Conservation (phyloP, 2,797 vertebrate species). For the Pantherophis vulpinus region DNA sequence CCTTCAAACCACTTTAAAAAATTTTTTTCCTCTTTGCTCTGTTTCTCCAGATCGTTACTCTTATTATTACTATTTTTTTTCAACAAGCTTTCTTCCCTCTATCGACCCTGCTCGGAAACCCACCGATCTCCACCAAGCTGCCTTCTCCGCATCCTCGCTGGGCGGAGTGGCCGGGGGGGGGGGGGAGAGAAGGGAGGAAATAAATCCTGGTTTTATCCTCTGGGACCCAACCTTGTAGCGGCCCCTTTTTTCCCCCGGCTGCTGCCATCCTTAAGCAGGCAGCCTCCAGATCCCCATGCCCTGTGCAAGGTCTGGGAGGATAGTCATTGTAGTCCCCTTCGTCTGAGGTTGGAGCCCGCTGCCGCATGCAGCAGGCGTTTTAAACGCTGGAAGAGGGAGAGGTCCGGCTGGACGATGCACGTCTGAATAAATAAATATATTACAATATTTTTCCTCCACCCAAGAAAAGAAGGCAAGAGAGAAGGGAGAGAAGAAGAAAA, state of each 20-base stretch:
- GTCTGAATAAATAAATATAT: background rate
- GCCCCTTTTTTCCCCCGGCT: background rate
- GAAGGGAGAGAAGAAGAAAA: no score
- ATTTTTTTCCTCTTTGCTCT: no score
- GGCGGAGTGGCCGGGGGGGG: no score
- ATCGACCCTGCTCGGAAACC: background rate
- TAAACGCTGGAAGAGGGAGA: background rate
- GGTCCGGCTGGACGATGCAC: background rate
- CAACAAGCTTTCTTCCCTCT: background rate
- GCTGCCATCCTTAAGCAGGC: background rate
- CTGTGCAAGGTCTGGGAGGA: background rate
- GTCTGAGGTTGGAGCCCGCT: background rate
- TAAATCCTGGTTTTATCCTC: background rate
- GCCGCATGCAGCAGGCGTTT: background rate
- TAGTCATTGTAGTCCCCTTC: background rate
- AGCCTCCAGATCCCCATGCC: background rate
- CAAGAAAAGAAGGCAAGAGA: no score
- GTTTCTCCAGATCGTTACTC: background rate
- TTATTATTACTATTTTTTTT: background rate
- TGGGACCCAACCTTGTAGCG: background rate
- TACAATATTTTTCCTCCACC: no score
- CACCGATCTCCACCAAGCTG: background rate
- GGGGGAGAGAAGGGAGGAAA: background rate
- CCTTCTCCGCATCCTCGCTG: background rate
- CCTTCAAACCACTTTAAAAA: background rate